Evolutionary conservation across 1,140 invertebrate genomes (phyloP), one percentile per base, ranked within the genome.

Genomic region (Sycophila sp.): DNA sequence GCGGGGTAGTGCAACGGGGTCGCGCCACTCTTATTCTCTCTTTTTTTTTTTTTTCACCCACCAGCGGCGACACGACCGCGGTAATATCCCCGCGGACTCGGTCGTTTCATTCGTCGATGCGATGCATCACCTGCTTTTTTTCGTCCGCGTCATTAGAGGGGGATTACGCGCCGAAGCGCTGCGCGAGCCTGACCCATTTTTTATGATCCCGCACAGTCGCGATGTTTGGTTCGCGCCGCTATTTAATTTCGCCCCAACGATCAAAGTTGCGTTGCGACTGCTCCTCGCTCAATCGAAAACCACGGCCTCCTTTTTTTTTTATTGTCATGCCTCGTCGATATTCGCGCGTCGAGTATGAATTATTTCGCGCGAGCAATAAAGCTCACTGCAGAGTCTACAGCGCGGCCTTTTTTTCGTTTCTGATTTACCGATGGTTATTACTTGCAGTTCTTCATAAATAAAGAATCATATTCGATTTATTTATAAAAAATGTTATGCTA

Each of bases 101-200:
- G n/a, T n/a, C n/a, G n/a, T n/a, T n/a, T n/a, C n/a, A n/a, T n/a
- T n/a, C n/a, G n/a, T n/a, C n/a, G n/a, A n/a, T n/a, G n/a, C n/a
- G 73, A 60, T 55, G 66, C 71, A 42, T 7, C 11, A 49, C 13
- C 32, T 17, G 11, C 34, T 22, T 34, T 56, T 56, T 66, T 66
- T 56, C 60, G 22, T 55, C 45, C 17, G 17, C 45, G 47, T 69
- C 67, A 69, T 69, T 69, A 69, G 58, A 36, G 67, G 56, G 32
- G 49, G 56, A 69, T 69, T 69, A 69, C 32, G 59, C 34, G 30
- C 26, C 38, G 53, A 30, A 53, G n/a, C 15, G 24, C 7, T 26
- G 32, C 26, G 24, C 32, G 51, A 34, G 17, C 17, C 40, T 45
- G 42, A 68, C 65, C 55, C 65, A 22, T 59, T 59, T 42, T 34